These are phyloP conservation scores for Phaonia tiefii DNA, from an alignment of 2,888 invertebrate species.

Conservation along the genomic window DNA sequence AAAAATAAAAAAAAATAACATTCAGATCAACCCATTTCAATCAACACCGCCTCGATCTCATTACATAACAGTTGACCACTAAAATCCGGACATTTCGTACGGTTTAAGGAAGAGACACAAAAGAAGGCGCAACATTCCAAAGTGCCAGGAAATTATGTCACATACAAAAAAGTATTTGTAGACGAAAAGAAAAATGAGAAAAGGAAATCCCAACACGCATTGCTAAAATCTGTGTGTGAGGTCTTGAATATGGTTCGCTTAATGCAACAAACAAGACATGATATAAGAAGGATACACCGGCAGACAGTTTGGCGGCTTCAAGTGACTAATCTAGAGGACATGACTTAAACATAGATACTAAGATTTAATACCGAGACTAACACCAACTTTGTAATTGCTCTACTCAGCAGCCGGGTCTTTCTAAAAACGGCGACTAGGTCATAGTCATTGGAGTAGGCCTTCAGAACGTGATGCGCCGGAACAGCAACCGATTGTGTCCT, in stretches of 20 bases:
- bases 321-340: too few relatives aligned
- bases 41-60: conserved; percentile 57
- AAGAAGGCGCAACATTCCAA: conserved; percentile 23
- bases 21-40: conserved; percentile 60
- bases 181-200: conserved; percentile 36
- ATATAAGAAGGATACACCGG: too few relatives aligned
- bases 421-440: too few relatives aligned
- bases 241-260: conserved; percentile 40
- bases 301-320: conserved; percentile 74
- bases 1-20: conserved; percentile 27
- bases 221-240: conserved; percentile 50
- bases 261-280: conserved; percentile 50
- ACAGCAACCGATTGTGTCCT: too few relatives aligned
- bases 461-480: too few relatives aligned
- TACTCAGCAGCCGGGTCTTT: too few relatives aligned
- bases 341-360: too few relatives aligned
- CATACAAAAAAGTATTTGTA: conserved; percentile 56
- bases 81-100: conserved; percentile 59
- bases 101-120: background rate
- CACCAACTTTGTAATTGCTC: too few relatives aligned
- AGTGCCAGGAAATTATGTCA: conserved; percentile 62
- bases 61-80: conserved; percentile 62
- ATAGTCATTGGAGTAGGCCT: too few relatives aligned
- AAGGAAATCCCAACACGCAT: conserved; percentile 49
- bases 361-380: too few relatives aligned